Base-by-base conservation (phyloP, 2,888 invertebrate genomes). In the Leptodirus hochenwartii region DNA sequence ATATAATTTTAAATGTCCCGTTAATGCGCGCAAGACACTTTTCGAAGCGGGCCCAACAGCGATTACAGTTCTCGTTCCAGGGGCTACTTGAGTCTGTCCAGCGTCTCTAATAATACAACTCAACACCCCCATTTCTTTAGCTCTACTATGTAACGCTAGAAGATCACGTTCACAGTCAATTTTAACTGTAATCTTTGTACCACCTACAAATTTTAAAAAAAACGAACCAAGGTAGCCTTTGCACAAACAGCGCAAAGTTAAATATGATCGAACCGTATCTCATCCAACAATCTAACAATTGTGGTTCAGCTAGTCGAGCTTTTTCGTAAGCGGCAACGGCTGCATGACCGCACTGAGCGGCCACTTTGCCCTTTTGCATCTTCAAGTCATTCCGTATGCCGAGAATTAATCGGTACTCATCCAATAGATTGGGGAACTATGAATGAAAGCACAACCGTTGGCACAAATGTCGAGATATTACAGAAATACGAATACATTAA, bases 321-420 rank as follows among this genome's bases (percentile, higher is more conserved):
- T 72, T 69, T 39, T 80, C 78, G 45, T 79, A 87, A 2, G 81
- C 82, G 9, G 76, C 76, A 0, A 91, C 80, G 0, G 90, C 81
- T n/a, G 85, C 91, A 51, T 93, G 91, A n/a, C 79, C 71, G 55
- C 88, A 90, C 53, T 91, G 91, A 0, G 91, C 82, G 3, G 85
- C 91, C 22, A 85, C 76, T 61, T 93, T 93, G 2, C 93, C 87
- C 60, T 90, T 90, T 9, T 84, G 78, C 93, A 93, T 93, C 53
- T 82, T 84, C 3, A 93, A 59, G 46, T 93, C 93, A 47, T 73
- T 82, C 43, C 91, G 61, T 4, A 91, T 79, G 3, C 87, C 79
- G 39, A 93, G 54, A 4, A 90, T 76, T 57, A 93, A 61, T 56
- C 93, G 84, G 44, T 69, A 73, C 47, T 75, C 71, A 20, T 64